phyloP scores from a whole-genome alignment of 2,113 vertebrate genomes.

The Gymnogyps californianus region DNA sequence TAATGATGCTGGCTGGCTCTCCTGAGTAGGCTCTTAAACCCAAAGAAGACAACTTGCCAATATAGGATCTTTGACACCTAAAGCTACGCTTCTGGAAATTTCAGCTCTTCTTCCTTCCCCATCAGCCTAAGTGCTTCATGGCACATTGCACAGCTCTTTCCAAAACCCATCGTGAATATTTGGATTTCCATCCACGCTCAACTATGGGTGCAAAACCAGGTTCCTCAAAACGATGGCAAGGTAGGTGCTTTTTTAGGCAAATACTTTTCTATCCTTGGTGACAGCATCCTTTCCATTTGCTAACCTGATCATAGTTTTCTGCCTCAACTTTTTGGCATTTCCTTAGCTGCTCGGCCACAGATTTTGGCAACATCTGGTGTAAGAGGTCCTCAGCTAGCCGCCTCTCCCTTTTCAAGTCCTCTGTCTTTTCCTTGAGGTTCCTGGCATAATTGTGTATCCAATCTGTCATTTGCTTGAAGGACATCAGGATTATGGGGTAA shows the following conservation, averaged over 20 bases:
- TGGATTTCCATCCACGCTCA: background rate
- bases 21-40: background rate
- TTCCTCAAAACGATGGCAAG: background rate
- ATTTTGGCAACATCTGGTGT: slow-evolving; percentile 90
- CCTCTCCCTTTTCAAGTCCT: slow-evolving; percentile 80
- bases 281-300: background rate
- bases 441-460: slow-evolving; percentile 85
- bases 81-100: background rate
- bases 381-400: slow-evolving; percentile 84
- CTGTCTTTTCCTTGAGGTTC: slow-evolving; percentile 77
- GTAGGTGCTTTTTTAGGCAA: background rate
- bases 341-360: slow-evolving; percentile 85
- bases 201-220: background rate
- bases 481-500: slow-evolving; percentile 82
- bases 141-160: background rate
- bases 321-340: slow-evolving; percentile 82
- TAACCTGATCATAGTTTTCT: slow-evolving; percentile 86
- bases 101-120: background rate
- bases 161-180: rapidly evolving
- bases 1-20: background rate
- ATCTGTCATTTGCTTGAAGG: slow-evolving; percentile 85
- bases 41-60: background rate
- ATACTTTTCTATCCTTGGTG: background rate
- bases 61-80: background rate
- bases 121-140: background rate